A percentile compares a stretch with the other conserved stretches of the same genome.
These are phyloP conservation scores for Onthophagus taurus DNA, from an alignment of 1,140 invertebrate genomes.

Conservation along the genomic window DNA sequence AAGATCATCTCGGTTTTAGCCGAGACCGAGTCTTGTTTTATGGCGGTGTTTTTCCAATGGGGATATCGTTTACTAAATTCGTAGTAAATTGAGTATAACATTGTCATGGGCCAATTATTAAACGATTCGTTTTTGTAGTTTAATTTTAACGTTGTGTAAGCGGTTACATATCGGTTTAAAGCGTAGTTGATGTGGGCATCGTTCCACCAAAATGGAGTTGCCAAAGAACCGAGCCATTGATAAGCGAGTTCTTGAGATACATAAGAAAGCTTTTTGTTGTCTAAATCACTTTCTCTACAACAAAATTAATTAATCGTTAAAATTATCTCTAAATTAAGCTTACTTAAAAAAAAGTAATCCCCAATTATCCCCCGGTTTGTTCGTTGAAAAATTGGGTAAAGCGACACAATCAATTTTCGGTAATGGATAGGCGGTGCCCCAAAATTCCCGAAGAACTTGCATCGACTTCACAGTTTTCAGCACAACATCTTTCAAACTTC, in stretches of 20 bases:
- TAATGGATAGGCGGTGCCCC: constrained; percentile 59
- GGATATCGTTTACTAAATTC: constrained; percentile 64
- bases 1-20: constrained; percentile 79
- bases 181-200: constrained; percentile 62
- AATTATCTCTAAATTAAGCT: constrained; percentile 19
- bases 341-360: constrained; percentile 69
- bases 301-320: constrained; percentile 10
- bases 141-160: constrained; percentile 53
- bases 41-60: constrained; percentile 58
- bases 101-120: constrained; percentile 66
- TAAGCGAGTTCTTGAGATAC: constrained; percentile 57
- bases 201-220: constrained; percentile 61
- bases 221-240: constrained; percentile 65
- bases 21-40: constrained; percentile 59
- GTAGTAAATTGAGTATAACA: constrained; percentile 63
- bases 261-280: constrained; percentile 47
- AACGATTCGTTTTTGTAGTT: constrained; percentile 55
- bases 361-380: constrained; percentile 63
- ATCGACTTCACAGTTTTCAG: constrained; percentile 53
- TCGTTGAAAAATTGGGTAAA: constrained; percentile 66
- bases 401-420: constrained; percentile 72
- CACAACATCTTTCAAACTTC: constrained; percentile 51
- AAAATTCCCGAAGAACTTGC: constrained; percentile 58
- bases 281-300: constrained; percentile 58
- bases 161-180: constrained; percentile 61